These are phyloP conservation scores for Saxidomus purpurata DNA, from an alignment of 1,140 invertebrate species.

Conservation along the genomic window DNA sequence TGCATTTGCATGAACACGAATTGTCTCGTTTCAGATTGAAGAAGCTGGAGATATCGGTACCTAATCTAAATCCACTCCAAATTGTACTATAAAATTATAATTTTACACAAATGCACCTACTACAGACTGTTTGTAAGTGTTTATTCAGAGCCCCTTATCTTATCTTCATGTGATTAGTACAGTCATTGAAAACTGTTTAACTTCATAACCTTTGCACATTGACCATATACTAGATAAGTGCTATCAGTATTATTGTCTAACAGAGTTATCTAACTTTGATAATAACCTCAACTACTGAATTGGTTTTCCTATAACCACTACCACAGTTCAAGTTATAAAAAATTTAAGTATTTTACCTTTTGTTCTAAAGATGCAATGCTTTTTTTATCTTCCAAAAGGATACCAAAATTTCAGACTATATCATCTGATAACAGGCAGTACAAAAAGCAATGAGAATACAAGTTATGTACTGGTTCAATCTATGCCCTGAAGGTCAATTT, in stretches of 20 bases:
- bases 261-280: slow-evolving; percentile 27
- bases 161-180: slow-evolving; percentile 47
- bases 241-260: slow-evolving; percentile 2
- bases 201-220: slow-evolving; percentile 56
- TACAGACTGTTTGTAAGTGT: slow-evolving; percentile 6
- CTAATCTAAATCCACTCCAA: slow-evolving; percentile 10
- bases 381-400: too few relatives aligned
- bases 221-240: slow-evolving; percentile 45
- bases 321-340: too few relatives aligned
- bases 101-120: slow-evolving; percentile 40
- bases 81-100: slow-evolving; percentile 48
- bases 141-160: slow-evolving; percentile 46
- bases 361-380: too few relatives aligned
- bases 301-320: too few relatives aligned
- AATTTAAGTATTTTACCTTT: too few relatives aligned
- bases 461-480: too few relatives aligned
- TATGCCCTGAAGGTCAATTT: too few relatives aligned
- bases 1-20: background rate
- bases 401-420: too few relatives aligned
- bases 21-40: background rate
- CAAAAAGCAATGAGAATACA: too few relatives aligned
- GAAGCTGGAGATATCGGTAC: slow-evolving; percentile 7
- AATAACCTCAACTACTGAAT: too few relatives aligned
- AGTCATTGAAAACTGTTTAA: slow-evolving; percentile 47
- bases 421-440: too few relatives aligned